Evolutionary conservation across 2,113 vertebrate genomes (phyloP).

Genomic region (Ondatra zibethicus): DNA sequence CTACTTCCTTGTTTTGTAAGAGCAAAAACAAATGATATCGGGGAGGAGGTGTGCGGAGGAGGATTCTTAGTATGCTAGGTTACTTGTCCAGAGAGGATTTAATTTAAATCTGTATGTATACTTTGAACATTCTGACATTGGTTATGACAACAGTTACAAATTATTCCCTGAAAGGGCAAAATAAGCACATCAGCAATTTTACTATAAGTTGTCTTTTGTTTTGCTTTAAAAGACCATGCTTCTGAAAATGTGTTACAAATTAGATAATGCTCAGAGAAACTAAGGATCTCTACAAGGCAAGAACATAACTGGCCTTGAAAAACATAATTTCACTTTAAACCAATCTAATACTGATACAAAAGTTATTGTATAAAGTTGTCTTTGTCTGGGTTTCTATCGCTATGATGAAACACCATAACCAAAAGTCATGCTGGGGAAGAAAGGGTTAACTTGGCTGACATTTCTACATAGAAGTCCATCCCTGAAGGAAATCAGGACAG

Average conservation of each 20-base stretch:
- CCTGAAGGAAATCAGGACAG: neutral
- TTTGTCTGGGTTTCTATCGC: neutral
- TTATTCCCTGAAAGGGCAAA: neutral
- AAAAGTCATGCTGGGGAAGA: neutral
- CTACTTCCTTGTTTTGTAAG: neutral
- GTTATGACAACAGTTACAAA: neutral
- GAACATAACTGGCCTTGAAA: constrained; percentile 3
- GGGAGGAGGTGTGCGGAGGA: neutral
- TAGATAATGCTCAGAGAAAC: constrained; percentile 15
- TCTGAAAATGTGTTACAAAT: constrained; percentile 26
- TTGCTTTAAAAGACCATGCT: neutral
- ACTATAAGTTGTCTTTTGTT: neutral
- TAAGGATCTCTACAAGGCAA: constrained; percentile 21
- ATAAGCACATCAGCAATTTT: constrained; percentile 8
- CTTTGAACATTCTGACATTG: constrained; percentile 21
- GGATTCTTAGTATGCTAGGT: neutral
- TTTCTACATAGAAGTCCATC: neutral
- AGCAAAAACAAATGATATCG: constrained; percentile 20
- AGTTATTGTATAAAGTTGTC: neutral
- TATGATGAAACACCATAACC: neutral
- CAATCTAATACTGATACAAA: constrained; percentile 21
- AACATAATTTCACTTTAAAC: constrained; percentile 23
- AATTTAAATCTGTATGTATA: neutral
- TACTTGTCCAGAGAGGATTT: constrained; percentile 29
- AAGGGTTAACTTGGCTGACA: neutral